phyloP scores from a whole-genome alignment of 2,113 vertebrate species.

The Megaleporinus macrocephalus region DNA sequence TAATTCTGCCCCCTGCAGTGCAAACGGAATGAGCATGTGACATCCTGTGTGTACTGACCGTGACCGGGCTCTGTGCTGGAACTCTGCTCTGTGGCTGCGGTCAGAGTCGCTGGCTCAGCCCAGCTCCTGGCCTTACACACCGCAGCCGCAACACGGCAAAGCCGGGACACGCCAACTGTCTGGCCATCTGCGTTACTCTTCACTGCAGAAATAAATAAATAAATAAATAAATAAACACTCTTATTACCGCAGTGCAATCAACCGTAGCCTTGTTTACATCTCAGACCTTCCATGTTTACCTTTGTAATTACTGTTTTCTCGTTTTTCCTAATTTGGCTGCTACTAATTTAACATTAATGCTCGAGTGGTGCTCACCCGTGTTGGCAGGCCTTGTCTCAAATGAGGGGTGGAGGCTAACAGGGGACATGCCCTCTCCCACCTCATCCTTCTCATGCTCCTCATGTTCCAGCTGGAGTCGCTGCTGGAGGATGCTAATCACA shows the following conservation, averaged over 20 bases:
- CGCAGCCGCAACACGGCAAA: background rate
- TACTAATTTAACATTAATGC: background rate
- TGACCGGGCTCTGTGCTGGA: constrained; percentile 26
- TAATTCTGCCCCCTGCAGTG: constrained; percentile 23
- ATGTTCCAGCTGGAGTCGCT: constrained; percentile 84
- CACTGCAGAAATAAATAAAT: constrained; percentile 69
- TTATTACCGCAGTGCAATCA: constrained; percentile 53
- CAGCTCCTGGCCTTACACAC: background rate
- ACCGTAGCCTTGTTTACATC: background rate
- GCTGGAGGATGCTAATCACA: constrained; percentile 91
- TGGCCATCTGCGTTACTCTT: constrained; percentile 76
- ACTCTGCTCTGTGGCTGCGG: constrained; percentile 22
- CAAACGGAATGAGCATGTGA: background rate
- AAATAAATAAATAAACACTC: constrained; percentile 55
- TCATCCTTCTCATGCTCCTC: constrained; percentile 72
- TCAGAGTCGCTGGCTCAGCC: constrained; percentile 35
- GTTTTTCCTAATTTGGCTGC: no score
- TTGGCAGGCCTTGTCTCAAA: constrained; percentile 55
- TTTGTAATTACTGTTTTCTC: no score
- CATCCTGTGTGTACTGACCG: constrained; percentile 61
- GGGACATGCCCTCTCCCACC: constrained; percentile 81
- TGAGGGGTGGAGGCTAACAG: constrained; percentile 66
- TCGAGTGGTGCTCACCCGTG: constrained; percentile 67
- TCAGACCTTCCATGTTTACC: no score
- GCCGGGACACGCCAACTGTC: constrained; percentile 39